A percentile compares a stretch with the other conserved stretches of the same genome.
Evolutionary conservation across 2,888 invertebrate genomes (phyloP).

Genomic region (Epinotia bilunana): DNA sequence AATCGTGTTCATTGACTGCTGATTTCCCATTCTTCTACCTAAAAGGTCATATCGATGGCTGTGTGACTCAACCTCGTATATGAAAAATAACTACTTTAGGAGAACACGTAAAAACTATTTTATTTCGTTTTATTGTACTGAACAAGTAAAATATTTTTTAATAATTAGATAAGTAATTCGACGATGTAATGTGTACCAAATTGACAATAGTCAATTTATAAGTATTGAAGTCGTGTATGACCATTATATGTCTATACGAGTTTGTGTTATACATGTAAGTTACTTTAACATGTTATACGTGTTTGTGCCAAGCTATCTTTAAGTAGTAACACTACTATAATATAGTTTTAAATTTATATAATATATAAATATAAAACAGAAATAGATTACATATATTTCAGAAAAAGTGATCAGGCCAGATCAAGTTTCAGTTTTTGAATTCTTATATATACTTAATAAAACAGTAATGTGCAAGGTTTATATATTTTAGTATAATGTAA

Average conservation of each 20-base stretch:
- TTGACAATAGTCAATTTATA: constrained; percentile 21
- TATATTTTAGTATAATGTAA: constrained; percentile 17
- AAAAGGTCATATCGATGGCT: no score
- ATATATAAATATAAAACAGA: background rate
- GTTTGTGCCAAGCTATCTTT: constrained; percentile 20
- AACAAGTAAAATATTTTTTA: constrained; percentile 1
- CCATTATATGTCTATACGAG: constrained; percentile 24
- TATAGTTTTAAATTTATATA: no score
- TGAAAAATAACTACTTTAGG: constrained; percentile 1
- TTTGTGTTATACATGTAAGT: constrained; percentile 26
- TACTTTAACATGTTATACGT: constrained; percentile 24
- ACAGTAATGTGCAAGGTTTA: constrained; percentile 23
- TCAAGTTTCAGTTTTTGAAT: background rate
- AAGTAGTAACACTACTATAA: constrained; percentile 14
- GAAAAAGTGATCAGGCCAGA: constrained; percentile 5
- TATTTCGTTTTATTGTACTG: constrained; percentile 11
- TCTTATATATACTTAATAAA: constrained; percentile 12
- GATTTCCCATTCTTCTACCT: no score
- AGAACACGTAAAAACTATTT: constrained; percentile 15
- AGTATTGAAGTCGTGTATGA: constrained; percentile 19
- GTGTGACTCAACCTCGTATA: no score
- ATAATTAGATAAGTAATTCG: constrained; percentile 26
- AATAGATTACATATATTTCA: constrained; percentile 1
- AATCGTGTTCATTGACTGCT: no score
- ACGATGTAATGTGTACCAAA: constrained; percentile 15